A percentile compares a stretch with the other conserved stretches of the same genome.
These are phyloP conservation scores for Digitonthophagus gazella DNA, from an alignment of 2,888 invertebrate species.

Conservation along the genomic window DNA sequence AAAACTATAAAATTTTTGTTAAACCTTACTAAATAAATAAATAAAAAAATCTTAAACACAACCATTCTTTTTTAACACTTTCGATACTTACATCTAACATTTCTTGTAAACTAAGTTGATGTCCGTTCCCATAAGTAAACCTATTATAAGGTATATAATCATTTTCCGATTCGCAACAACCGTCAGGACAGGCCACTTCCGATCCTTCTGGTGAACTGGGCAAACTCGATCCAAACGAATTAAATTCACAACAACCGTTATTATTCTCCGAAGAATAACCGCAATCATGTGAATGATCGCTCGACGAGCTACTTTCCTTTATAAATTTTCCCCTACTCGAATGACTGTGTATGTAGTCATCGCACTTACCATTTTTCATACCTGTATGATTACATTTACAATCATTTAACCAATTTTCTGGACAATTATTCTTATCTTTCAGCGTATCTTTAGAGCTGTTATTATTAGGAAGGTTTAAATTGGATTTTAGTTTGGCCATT, in stretches of 20 bases:
- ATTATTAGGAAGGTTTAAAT: too few relatives aligned
- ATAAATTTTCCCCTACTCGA: conserved; percentile 29
- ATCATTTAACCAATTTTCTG: conserved; percentile 43
- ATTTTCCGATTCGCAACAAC: conserved; percentile 76
- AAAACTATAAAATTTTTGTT: too few relatives aligned
- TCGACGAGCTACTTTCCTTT: conserved; percentile 61
- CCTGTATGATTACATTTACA: conserved; percentile 40
- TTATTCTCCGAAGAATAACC: conserved; percentile 87
- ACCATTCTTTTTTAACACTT: background rate
- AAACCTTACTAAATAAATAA: too few relatives aligned
- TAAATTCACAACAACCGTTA: conserved; percentile 67
- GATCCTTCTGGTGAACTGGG: conserved; percentile 88
- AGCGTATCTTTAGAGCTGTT: too few relatives aligned
- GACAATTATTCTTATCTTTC: conserved; percentile 20
- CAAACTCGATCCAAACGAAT: conserved; percentile 71
- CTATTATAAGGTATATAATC: conserved; percentile 44
- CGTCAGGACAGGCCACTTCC: conserved; percentile 85
- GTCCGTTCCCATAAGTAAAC: conserved; percentile 54
- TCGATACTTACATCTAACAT: conserved; percentile 69
- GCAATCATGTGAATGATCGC: conserved; percentile 76
- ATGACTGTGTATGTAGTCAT: conserved; percentile 36
- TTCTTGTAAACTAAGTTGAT: conserved; percentile 68
- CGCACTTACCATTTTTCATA: conserved; percentile 36
- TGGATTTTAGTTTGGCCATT: too few relatives aligned
- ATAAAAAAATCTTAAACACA: background rate